These are phyloP conservation scores for Mesocentrotus franciscanus DNA, from an alignment of 53 echinoderm and acorn worm species.

Conservation along the genomic window DNA sequence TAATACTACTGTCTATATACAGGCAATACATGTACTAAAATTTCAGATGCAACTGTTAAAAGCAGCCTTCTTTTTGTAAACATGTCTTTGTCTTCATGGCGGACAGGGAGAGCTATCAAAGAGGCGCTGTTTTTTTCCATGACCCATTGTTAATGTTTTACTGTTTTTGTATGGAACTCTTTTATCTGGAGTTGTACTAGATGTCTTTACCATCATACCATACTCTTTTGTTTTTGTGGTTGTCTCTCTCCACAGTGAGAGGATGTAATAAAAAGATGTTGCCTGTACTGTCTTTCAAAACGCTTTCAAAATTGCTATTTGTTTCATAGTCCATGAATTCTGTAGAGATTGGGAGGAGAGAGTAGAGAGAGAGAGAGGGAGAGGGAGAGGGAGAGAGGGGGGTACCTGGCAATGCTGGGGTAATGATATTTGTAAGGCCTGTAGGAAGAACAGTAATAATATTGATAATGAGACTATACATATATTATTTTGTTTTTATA, in stretches of 20 bases:
- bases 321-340: background rate
- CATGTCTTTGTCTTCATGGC: background rate
- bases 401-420: no score
- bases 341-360: background rate
- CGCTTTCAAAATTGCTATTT: background rate
- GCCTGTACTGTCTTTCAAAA: constrained; percentile 72
- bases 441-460: no score
- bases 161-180: constrained; percentile 50
- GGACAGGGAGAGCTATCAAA: background rate
- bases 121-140: constrained; percentile 44
- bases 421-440: no score
- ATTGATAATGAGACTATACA: no score
- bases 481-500: no score
- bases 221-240: background rate
- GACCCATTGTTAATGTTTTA: constrained; percentile 13
- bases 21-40: constrained; percentile 54
- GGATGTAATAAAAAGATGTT: constrained; percentile 57
- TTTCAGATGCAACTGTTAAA: constrained; percentile 28
- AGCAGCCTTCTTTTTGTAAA: background rate
- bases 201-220: constrained; percentile 29
- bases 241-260: constrained; percentile 4
- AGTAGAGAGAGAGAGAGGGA: background rate
- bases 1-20: background rate
- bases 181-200: constrained; percentile 51
- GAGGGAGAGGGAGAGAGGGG: no score